Conservation (phyloP, 2,888 invertebrate genomes). For the Tricholauxania praeusta region DNA sequence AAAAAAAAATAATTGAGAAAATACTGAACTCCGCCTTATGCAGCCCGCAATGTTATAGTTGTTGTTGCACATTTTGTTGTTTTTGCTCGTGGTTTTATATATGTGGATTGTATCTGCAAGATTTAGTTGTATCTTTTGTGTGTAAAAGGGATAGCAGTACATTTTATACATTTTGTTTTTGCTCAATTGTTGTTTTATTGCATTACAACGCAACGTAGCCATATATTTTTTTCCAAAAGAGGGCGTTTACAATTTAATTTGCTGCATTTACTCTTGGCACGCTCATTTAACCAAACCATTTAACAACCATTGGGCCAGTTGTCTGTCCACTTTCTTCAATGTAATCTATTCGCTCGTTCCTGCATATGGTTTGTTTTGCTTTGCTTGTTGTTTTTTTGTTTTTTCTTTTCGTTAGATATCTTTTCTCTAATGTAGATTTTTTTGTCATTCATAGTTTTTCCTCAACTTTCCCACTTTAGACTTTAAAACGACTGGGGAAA, state of each 20-base stretch:
- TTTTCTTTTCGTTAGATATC: too few species aligned
- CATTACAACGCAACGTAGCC: too few species aligned
- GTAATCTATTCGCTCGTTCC: constrained; percentile 15
- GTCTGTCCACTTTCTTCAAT: not conserved
- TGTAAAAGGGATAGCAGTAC: constrained; percentile 31
- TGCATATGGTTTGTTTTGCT: not conserved
- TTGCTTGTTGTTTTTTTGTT: not conserved
- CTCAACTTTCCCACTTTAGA: not conserved
- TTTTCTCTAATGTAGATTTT: too few species aligned
- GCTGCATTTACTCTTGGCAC: constrained; percentile 10
- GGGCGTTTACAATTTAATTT: constrained; percentile 29
- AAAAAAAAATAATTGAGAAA: not conserved
- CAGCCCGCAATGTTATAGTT: not conserved
- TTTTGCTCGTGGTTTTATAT: constrained; percentile 1
- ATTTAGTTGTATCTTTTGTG: constrained; percentile 18
- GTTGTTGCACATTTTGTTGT: not conserved
- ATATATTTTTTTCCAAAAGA: not conserved
- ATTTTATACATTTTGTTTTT: too few species aligned
- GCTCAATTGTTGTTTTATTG: too few species aligned
- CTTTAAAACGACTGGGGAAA: not conserved
- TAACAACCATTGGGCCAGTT: not conserved
- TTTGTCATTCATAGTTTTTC: constrained; percentile 14
- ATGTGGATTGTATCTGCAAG: constrained; percentile 60
- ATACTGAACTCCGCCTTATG: constrained; percentile 32
- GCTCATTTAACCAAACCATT: not conserved